Conservation (phyloP, 2,888 invertebrate genomes). For the Nephrocerus scutellatus region DNA sequence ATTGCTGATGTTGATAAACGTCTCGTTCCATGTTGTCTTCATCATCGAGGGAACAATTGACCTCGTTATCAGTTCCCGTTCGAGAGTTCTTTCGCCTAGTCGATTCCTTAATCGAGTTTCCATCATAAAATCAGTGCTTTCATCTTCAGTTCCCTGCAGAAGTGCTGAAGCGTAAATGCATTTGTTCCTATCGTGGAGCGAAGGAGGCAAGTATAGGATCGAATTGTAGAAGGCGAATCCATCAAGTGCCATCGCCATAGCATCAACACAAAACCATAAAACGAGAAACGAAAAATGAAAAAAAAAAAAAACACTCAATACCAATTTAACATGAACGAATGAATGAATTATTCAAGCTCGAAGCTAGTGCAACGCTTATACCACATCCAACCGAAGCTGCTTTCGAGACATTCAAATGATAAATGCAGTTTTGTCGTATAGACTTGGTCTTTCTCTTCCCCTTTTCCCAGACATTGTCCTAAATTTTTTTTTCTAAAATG, state of each 20-base stretch:
- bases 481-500: too few species aligned
- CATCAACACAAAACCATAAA: slow-evolving; percentile 11
- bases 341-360: too few species aligned
- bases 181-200: slow-evolving; percentile 18
- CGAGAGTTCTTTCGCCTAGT: slow-evolving; percentile 10
- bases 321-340: too few species aligned
- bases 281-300: background rate
- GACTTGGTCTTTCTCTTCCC: too few species aligned
- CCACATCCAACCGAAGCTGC: too few species aligned
- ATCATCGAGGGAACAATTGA: slow-evolving; percentile 31
- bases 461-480: too few species aligned
- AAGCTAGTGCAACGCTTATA: too few species aligned
- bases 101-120: slow-evolving; percentile 35
- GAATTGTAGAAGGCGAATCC: slow-evolving; percentile 10
- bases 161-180: slow-evolving; percentile 30
- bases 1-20: slow-evolving; percentile 6
- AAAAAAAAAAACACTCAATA: too few species aligned
- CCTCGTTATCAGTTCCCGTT: slow-evolving; percentile 30
- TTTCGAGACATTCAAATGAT: too few species aligned
- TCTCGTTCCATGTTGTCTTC: slow-evolving; percentile 24
- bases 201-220: slow-evolving; percentile 7
- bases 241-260: slow-evolving; percentile 16
- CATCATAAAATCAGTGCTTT: slow-evolving; percentile 35
- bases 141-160: slow-evolving; percentile 30
- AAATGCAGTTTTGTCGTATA: too few species aligned